phyloP scores from a whole-genome alignment of 2,113 vertebrate species.

The Epinephelus moara region DNA sequence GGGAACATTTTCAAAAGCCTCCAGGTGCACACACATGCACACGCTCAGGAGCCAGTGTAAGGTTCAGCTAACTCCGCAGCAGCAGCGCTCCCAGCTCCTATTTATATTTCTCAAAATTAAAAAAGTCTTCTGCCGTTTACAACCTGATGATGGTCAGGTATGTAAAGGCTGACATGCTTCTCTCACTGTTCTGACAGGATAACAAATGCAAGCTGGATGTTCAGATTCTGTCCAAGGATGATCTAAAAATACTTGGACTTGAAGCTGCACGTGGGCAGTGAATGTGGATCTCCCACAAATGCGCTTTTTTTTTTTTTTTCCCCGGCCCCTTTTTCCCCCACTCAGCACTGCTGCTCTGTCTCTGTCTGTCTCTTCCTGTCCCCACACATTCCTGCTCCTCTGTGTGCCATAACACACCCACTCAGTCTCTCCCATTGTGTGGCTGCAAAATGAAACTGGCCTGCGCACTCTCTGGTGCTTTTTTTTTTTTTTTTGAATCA shows the following conservation, averaged over 20 bases:
- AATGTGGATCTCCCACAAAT: constrained; percentile 31
- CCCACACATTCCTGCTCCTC: constrained; percentile 71
- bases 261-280: constrained; percentile 15
- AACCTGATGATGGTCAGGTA: constrained; percentile 8
- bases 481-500: not conserved
- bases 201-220: constrained; percentile 6
- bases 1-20: not conserved
- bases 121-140: not conserved
- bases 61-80: not conserved
- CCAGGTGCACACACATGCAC: not conserved
- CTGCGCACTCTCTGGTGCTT: not conserved
- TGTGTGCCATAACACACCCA: constrained; percentile 59
- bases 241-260: constrained; percentile 47
- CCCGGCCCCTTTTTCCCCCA: not conserved
- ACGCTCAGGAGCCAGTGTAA: not conserved
- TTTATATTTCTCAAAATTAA: not conserved
- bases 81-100: not conserved
- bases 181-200: not conserved
- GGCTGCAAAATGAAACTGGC: constrained; percentile 42
- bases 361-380: constrained; percentile 66
- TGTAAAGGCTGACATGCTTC: not conserved
- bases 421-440: constrained; percentile 47
- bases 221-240: constrained; percentile 29
- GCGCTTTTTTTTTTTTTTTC: not conserved
- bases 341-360: constrained; percentile 49